Percentiles rank a stretch among this genome's conserved stretches.
These are phyloP conservation scores for Hippoglossus stenolepis DNA, from an alignment of 2,113 vertebrate species.

Conservation along the genomic window DNA sequence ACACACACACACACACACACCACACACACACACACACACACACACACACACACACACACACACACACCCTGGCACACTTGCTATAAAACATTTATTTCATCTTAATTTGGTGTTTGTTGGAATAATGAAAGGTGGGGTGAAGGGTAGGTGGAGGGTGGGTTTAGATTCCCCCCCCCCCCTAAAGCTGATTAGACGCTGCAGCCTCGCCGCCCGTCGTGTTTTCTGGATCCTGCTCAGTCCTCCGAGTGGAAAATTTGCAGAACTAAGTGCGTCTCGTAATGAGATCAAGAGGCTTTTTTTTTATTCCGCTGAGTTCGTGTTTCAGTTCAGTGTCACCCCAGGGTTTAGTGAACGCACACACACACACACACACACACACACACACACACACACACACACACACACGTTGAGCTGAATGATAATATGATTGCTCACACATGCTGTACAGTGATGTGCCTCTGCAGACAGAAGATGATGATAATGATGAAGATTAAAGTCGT, in stretches of 20 bases:
- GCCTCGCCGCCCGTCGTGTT: constrained; percentile 39
- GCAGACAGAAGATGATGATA: no score
- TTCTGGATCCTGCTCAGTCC: constrained; percentile 42
- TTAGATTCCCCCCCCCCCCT: constrained; percentile 18
- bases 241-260: constrained; percentile 72
- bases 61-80: neutral
- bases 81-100: neutral
- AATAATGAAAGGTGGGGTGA: neutral
- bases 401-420: neutral
- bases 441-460: no score
- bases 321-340: constrained; percentile 30
- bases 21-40: constrained; percentile 5
- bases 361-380: constrained; percentile 27
- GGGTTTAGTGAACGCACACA: constrained; percentile 22
- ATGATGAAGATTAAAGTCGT: no score
- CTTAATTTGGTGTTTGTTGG: neutral
- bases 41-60: neutral
- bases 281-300: constrained; percentile 66
- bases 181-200: constrained; percentile 73
- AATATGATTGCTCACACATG: no score
- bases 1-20: constrained; percentile 8
- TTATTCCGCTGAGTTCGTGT: constrained; percentile 61
- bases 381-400: constrained; percentile 34
- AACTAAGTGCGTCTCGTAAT: constrained; percentile 68
- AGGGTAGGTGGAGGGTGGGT: neutral